phyloP scores from a whole-genome alignment of 2,797 vertebrate genomes.

The Mallotus villosus region DNA sequence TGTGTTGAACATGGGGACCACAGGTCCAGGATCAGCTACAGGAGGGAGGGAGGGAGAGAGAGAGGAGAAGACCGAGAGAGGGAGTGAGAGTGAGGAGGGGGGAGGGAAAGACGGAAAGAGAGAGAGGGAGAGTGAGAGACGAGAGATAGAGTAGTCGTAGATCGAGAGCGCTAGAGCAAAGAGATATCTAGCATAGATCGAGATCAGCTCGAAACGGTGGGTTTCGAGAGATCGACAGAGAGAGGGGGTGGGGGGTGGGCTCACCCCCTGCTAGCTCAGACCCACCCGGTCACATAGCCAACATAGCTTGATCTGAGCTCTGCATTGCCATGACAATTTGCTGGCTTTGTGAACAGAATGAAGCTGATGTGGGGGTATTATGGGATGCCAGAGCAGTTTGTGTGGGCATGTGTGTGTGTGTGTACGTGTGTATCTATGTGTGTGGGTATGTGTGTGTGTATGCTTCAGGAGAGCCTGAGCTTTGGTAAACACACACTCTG shows the following conservation, averaged over 20 bases:
- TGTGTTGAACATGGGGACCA: too few relatives aligned
- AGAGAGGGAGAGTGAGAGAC: neutral
- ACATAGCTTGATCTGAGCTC: neutral
- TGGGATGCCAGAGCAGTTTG: neutral
- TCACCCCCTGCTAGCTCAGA: neutral
- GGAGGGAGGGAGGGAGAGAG: neutral
- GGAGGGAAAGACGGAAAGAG: too few relatives aligned
- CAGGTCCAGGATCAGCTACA: neutral
- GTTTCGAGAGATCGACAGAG: too few relatives aligned
- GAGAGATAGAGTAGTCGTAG: neutral
- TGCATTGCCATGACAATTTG: neutral
- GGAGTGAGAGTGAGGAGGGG: too few relatives aligned
- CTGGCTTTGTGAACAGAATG: neutral
- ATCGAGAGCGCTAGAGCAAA: too few relatives aligned
- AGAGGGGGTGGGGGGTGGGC: neutral
- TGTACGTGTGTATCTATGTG: neutral
- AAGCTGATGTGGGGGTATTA: neutral
- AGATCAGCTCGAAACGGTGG: too few relatives aligned
- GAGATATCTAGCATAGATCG: too few relatives aligned
- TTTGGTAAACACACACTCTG: neutral
- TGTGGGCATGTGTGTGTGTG: conserved; percentile 14
- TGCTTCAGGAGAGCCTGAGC: conserved; percentile 49
- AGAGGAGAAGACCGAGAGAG: neutral
- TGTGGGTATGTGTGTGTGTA: conserved; percentile 43
- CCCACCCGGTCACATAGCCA: neutral